Conservation (phyloP, 2,888 invertebrate genomes). For the Idaea aversata region DNA sequence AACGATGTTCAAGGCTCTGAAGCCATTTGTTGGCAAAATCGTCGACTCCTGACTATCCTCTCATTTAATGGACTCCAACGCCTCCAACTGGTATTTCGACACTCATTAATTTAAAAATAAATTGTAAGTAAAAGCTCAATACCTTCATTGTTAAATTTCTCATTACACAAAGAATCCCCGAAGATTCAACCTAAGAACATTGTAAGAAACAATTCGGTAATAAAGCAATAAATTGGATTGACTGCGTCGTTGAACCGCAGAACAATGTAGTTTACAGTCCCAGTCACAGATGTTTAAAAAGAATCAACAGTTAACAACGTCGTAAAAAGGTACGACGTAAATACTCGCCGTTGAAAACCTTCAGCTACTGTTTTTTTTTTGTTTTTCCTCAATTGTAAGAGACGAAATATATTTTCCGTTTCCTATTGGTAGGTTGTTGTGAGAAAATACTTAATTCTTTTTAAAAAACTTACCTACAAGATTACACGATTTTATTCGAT, state of each 20-base stretch:
- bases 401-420: neutral
- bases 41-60: no score
- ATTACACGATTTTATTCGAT: neutral
- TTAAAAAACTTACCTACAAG: neutral
- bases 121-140: neutral
- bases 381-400: conserved; percentile 1
- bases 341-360: conserved; percentile 73
- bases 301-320: conserved; percentile 77
- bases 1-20: no score
- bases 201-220: conserved; percentile 20
- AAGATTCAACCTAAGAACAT: conserved; percentile 2
- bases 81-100: no score
- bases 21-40: no score
- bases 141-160: neutral
- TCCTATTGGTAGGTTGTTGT: neutral
- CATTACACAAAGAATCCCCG: neutral
- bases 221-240: conserved; percentile 35
- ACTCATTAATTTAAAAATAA: no score
- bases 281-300: conserved; percentile 76
- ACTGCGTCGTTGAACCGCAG: conserved; percentile 53
- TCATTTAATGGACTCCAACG: no score
- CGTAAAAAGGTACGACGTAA: conserved; percentile 74
- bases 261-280: conserved; percentile 76
- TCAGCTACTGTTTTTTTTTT: conserved; percentile 64
- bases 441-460: neutral